These are phyloP conservation scores for Coreius guichenoti DNA, from an alignment of 2,797 vertebrate genomes.

Conservation along the genomic window DNA sequence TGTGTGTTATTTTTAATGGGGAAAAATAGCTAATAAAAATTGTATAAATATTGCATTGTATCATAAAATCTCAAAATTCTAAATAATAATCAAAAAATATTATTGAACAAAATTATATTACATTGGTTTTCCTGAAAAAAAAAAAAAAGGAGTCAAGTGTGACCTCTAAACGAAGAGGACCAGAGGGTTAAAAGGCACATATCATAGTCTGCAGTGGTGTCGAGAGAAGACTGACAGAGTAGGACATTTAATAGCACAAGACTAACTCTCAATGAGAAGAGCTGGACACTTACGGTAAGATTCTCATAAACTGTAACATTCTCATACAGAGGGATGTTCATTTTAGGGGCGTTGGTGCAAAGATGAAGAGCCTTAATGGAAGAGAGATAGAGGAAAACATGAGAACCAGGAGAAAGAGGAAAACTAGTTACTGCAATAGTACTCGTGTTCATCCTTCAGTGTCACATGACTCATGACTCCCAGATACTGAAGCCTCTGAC, in stretches of 20 bases:
- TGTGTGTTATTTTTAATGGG: too few species aligned
- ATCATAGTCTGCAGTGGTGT: background rate
- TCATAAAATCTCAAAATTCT: too few species aligned
- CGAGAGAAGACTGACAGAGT: background rate
- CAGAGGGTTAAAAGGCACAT: background rate
- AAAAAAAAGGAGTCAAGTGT: too few species aligned
- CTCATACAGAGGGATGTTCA: background rate
- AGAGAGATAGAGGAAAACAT: background rate
- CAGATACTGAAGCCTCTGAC: background rate
- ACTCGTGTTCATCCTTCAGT: background rate
- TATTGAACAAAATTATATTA: too few species aligned
- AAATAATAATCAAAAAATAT: too few species aligned
- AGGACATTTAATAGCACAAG: background rate
- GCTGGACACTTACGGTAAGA: background rate
- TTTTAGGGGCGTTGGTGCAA: background rate
- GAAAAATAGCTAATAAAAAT: too few species aligned
- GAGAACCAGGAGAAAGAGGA: background rate
- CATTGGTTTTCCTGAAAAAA: too few species aligned
- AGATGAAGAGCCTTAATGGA: background rate
- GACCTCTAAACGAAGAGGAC: too few species aligned
- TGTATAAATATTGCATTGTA: too few species aligned
- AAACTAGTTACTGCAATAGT: background rate
- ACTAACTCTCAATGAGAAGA: background rate
- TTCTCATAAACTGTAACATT: background rate
- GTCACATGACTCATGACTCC: constrained; percentile 41